Conservation (phyloP, 2,888 invertebrate genomes). For the Toxonevra muliebris region DNA sequence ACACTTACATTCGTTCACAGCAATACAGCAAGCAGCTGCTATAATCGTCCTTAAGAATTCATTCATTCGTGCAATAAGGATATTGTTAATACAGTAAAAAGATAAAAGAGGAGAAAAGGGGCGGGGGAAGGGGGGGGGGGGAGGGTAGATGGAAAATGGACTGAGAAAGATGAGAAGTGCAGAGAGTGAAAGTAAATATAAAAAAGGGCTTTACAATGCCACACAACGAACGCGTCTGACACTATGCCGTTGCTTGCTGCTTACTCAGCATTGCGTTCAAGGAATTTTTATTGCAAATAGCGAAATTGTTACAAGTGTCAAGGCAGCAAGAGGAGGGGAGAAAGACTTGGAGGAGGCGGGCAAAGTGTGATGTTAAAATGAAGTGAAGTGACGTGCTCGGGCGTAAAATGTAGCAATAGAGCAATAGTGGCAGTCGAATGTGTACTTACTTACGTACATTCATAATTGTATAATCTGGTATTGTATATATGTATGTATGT, state of each 20-base stretch:
- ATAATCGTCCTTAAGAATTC: slow-evolving; percentile 19
- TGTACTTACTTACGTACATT: no score
- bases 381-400: no score
- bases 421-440: no score
- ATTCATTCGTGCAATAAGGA: slow-evolving; percentile 27
- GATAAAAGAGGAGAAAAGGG: slow-evolving; percentile 9
- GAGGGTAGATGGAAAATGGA: neutral
- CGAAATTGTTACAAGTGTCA: slow-evolving; percentile 15
- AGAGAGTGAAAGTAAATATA: neutral
- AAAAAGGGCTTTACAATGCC: neutral
- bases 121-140: neutral
- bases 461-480: no score
- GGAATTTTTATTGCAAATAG: slow-evolving; percentile 36
- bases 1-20: neutral
- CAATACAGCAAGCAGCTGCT: neutral
- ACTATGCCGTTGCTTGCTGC: neutral
- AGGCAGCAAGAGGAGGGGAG: neutral
- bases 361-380: no score
- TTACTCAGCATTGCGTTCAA: slow-evolving; percentile 10
- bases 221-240: neutral
- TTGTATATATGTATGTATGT: neutral
- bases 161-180: no score
- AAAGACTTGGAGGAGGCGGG: no score
- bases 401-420: no score
- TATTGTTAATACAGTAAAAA: slow-evolving; percentile 21